Evolutionary conservation across 1,140 invertebrate species (phyloP).

Genomic region (Drosophila funebris): DNA sequence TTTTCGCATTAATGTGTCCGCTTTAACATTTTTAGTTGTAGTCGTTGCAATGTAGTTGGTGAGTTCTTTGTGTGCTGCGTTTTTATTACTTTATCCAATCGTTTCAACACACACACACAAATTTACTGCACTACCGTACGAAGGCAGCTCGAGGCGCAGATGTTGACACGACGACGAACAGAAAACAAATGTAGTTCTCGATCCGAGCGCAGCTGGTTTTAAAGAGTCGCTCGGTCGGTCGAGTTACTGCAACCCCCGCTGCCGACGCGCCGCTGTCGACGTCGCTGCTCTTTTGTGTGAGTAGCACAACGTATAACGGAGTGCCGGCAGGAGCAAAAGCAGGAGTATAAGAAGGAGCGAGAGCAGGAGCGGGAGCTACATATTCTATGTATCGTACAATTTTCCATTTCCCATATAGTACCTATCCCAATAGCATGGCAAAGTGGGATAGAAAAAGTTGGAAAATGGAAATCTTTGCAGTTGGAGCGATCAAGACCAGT

Average conservation of each 20-base stretch:
- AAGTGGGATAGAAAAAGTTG: conserved; percentile 27
- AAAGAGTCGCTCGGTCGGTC: conserved; percentile 30
- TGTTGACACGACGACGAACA: conserved; percentile 57
- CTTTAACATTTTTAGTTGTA: conserved; percentile 60
- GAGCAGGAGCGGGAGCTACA: conserved; percentile 27
- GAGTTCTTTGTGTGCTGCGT: conserved; percentile 48
- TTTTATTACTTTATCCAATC: conserved; percentile 43
- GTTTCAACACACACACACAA: conserved; percentile 51
- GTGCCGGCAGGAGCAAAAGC: conserved; percentile 28
- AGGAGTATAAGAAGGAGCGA: conserved; percentile 26
- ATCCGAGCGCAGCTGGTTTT: conserved; percentile 56
- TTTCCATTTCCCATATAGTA: conserved; percentile 46
- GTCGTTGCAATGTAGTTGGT: conserved; percentile 30
- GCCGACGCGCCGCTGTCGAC: conserved; percentile 24
- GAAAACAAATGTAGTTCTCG: conserved; percentile 52
- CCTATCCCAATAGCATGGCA: conserved; percentile 22
- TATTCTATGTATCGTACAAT: conserved; percentile 21
- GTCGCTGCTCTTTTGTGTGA: conserved; percentile 45
- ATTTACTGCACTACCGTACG: conserved; percentile 47
- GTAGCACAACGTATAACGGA: conserved; percentile 24
- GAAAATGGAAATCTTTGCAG: conserved; percentile 32
- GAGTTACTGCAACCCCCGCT: conserved; percentile 35
- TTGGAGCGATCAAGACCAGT: conserved; percentile 41
- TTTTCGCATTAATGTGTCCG: conserved; percentile 61
- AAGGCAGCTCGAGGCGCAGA: conserved; percentile 54